Conservation (phyloP, 2,797 vertebrate species). For the Sylvia borin region DNA sequence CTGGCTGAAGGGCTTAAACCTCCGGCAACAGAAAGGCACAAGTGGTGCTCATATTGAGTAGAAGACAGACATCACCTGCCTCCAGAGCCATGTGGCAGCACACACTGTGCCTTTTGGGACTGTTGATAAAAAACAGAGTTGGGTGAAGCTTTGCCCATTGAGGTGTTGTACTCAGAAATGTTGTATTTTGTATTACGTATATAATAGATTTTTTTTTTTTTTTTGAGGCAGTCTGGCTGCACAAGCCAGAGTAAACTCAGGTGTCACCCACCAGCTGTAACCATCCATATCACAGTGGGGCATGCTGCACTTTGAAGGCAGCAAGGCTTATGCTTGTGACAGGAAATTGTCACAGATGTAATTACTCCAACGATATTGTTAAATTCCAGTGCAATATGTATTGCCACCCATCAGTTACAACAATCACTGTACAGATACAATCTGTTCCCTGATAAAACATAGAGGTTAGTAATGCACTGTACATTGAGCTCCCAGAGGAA, state of each 20-base stretch:
- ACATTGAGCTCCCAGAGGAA: neutral
- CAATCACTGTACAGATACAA: neutral
- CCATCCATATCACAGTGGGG: neutral
- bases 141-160: fast-evolving
- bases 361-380: neutral
- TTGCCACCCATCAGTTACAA: neutral
- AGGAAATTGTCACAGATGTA: slow-evolving; percentile 13
- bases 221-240: neutral
- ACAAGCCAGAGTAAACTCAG: neutral
- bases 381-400: neutral
- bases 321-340: neutral
- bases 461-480: neutral
- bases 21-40: neutral
- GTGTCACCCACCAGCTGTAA: neutral
- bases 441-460: slow-evolving; percentile 13
- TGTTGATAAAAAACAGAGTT: fast-evolving
- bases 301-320: neutral
- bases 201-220: neutral
- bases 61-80: neutral
- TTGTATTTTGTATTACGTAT: neutral
- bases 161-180: neutral
- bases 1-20: neutral
- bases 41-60: neutral
- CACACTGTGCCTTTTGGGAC: too few species aligned
- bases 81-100: neutral